phyloP scores from a whole-genome alignment of 1,140 invertebrate genomes.

The Notospermus geniculatus region DNA sequence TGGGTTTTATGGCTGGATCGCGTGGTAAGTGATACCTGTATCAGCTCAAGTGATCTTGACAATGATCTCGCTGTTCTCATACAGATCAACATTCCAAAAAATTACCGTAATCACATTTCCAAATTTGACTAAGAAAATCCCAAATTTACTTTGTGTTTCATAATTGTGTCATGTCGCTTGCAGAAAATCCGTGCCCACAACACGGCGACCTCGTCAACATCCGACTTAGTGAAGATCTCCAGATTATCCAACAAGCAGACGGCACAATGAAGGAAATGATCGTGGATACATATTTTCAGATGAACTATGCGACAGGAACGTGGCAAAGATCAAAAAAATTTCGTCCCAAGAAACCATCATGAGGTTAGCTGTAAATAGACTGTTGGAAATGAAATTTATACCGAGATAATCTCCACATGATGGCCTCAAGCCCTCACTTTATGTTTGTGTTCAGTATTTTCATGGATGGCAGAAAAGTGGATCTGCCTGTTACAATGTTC shows the following conservation, averaged over 20 bases:
- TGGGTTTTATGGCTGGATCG: constrained; percentile 96
- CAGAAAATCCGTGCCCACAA: constrained; percentile 92
- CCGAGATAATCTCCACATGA: too few species aligned
- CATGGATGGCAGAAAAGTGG: too few species aligned
- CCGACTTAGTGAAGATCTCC: constrained; percentile 81
- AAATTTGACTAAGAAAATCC: background rate
- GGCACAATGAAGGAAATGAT: constrained; percentile 64
- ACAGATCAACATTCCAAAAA: background rate
- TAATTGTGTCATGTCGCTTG: background rate
- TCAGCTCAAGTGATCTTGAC: too few species aligned
- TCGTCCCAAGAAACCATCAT: constrained; percentile 15
- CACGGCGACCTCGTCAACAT: constrained; percentile 90
- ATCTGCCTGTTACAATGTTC: too few species aligned
- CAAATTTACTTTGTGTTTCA: background rate
- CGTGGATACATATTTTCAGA: constrained; percentile 91
- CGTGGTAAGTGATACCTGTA: constrained; percentile 64
- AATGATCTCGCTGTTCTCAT: background rate
- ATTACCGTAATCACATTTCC: background rate
- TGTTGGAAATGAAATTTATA: too few species aligned
- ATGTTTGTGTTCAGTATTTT: too few species aligned
- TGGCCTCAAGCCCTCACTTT: too few species aligned
- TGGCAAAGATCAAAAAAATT: constrained; percentile 87
- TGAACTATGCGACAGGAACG: constrained; percentile 93
- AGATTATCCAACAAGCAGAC: constrained; percentile 72
- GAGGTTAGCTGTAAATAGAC: too few species aligned